phyloP scores from a whole-genome alignment of 2,888 invertebrate species.

The Poecilus cupreus region DNA sequence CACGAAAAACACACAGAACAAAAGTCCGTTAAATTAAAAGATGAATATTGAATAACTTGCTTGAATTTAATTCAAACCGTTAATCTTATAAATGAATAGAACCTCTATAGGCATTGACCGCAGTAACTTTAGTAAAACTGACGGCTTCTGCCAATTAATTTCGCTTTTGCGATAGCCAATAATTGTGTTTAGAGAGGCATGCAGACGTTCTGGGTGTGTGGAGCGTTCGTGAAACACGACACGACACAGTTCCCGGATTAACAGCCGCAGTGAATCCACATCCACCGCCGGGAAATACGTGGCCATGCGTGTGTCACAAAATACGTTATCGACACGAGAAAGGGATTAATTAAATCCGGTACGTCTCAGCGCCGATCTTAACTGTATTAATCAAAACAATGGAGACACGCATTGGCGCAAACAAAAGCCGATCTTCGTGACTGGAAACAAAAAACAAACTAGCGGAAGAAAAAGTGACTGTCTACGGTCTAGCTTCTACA shows the following conservation, averaged over 20 bases:
- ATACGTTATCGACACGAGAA: conserved; percentile 59
- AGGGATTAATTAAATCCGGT: conserved; percentile 58
- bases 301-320: conserved; percentile 40
- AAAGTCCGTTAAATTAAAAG: too few species aligned
- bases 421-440: conserved; percentile 57
- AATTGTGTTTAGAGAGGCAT: neutral
- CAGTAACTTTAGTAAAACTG: too few species aligned
- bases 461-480: conserved; percentile 16
- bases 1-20: too few species aligned
- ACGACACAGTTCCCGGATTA: neutral
- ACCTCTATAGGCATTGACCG: too few species aligned
- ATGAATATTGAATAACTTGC: too few species aligned
- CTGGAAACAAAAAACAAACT: conserved; percentile 49
- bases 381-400: conserved; percentile 58
- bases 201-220: neutral
- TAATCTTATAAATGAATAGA: too few species aligned
- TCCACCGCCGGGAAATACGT: conserved; percentile 23
- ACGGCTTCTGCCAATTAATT: too few species aligned
- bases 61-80: too few species aligned
- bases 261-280: conserved; percentile 33
- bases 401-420: conserved; percentile 43
- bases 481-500: neutral
- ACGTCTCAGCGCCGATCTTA: conserved; percentile 45
- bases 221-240: neutral
- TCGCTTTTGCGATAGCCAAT: neutral